These are phyloP conservation scores for Conus ventricosus DNA, from an alignment of 1,140 invertebrate species.

Conservation along the genomic window DNA sequence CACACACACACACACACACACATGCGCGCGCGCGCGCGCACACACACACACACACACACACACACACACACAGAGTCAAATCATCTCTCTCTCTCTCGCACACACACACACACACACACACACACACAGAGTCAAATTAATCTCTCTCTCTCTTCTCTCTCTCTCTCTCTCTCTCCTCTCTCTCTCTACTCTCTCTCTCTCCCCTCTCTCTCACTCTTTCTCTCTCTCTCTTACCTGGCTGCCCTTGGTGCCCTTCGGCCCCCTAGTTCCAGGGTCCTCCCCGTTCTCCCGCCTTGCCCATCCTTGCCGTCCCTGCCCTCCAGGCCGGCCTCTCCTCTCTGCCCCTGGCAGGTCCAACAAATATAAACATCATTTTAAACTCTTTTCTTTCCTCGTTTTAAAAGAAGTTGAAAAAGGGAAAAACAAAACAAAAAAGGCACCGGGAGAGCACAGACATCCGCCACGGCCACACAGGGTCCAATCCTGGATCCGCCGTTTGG, in stretches of 20 bases:
- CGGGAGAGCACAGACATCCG: too few relatives aligned
- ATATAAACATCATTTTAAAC: too few relatives aligned
- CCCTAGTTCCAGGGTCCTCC: slow-evolving; percentile 16
- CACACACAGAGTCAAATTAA: background rate
- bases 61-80: background rate
- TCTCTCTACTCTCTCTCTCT: background rate
- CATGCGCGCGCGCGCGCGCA: too few relatives aligned
- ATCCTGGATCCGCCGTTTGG: too few relatives aligned
- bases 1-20: slow-evolving; percentile 9
- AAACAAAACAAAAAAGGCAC: too few relatives aligned
- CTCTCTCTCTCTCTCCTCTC: background rate
- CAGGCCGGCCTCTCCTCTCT: background rate
- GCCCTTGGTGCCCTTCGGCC: slow-evolving; percentile 9
- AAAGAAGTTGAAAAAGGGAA: too few relatives aligned
- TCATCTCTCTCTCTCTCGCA: background rate
- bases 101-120: slow-evolving; percentile 4
- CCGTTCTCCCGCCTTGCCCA: slow-evolving; percentile 7
- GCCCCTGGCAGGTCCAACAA: background rate
- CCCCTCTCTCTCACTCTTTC: background rate
- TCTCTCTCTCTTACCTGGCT: background rate
- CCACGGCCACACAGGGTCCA: too few relatives aligned
- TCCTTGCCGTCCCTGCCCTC: slow-evolving; percentile 13
- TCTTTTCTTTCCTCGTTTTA: too few relatives aligned
- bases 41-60: background rate
- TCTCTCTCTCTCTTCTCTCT: background rate